phyloP scores from a whole-genome alignment of 2,113 vertebrate species.

The Rhinogobius similis region DNA sequence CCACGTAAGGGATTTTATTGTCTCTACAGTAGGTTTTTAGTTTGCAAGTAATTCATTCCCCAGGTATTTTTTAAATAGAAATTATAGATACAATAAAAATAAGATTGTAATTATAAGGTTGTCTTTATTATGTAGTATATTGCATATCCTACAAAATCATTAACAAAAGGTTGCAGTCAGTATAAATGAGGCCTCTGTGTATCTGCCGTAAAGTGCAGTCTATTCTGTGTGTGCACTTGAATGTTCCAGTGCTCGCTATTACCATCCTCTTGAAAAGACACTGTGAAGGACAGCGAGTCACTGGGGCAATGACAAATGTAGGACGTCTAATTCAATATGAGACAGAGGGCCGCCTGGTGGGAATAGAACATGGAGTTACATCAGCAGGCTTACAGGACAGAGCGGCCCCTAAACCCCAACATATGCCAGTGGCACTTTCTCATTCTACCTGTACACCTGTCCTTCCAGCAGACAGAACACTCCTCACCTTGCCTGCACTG shows the following conservation, averaged over 20 bases:
- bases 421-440: constrained; percentile 11
- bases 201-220: neutral
- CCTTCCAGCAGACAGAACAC: constrained; percentile 45
- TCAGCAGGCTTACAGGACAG: constrained; percentile 18
- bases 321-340: constrained; percentile 35
- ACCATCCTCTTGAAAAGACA: constrained; percentile 27
- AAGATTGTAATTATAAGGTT: no score
- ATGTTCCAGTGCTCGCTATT: constrained; percentile 12
- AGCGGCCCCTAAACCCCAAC: constrained; percentile 12
- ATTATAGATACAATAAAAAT: no score
- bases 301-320: constrained; percentile 58
- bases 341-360: constrained; percentile 13
- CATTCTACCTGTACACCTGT: constrained; percentile 40
- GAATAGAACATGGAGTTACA: constrained; percentile 28
- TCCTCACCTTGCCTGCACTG: constrained; percentile 70
- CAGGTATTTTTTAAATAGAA: no score
- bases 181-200: constrained; percentile 4
- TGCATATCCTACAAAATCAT: neutral
- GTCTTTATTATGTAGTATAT: neutral
- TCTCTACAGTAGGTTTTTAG: no score
- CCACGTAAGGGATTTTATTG: no score
- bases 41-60: no score
- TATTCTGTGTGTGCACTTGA: constrained; percentile 1
- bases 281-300: constrained; percentile 33
- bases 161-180: constrained; percentile 8